A percentile compares a stretch with the other conserved stretches of the same genome.
Evolutionary conservation across 2,888 invertebrate genomes (phyloP).

Genomic region (Ormyrus rosae): DNA sequence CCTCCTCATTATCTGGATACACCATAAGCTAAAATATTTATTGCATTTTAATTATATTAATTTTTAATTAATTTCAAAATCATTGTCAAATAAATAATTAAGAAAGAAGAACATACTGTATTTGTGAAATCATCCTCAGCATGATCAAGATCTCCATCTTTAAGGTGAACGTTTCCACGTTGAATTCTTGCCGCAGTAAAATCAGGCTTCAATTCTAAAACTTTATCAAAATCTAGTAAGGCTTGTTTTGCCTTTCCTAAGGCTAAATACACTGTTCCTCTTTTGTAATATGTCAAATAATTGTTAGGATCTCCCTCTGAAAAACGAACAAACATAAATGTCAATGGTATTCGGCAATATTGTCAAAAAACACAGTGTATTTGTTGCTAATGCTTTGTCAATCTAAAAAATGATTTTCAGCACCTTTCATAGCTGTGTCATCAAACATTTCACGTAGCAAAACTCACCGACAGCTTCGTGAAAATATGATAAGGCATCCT

Average conservation of each 20-base stretch:
- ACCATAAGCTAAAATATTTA: constrained; percentile 77
- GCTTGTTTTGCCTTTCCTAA: constrained; percentile 97
- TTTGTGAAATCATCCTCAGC: constrained; percentile 89
- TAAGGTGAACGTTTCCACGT: constrained; percentile 91
- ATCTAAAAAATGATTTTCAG: too few relatives aligned
- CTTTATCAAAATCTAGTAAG: constrained; percentile 93
- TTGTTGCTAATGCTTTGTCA: too few relatives aligned
- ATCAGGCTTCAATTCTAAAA: constrained; percentile 95
- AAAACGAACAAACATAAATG: constrained; percentile 61
- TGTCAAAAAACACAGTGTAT: neutral
- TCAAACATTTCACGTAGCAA: neutral
- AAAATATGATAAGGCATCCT: constrained; percentile 97
- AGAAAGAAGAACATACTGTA: constrained; percentile 82
- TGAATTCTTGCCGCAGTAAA: constrained; percentile 92
- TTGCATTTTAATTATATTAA: constrained; percentile 8
- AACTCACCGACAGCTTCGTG: constrained; percentile 96
- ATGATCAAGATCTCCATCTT: constrained; percentile 89
- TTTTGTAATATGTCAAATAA: constrained; percentile 96
- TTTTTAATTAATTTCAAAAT: neutral
- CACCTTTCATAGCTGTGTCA: too few relatives aligned
- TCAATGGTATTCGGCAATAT: constrained; percentile 5
- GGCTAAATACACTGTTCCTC: constrained; percentile 97
- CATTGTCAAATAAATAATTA: neutral
- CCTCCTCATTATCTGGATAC: constrained; percentile 89
- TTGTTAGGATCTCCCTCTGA: constrained; percentile 96